These are phyloP conservation scores for Alloscopus bannaensis DNA, from an alignment of 2,888 invertebrate genomes.

Conservation along the genomic window DNA sequence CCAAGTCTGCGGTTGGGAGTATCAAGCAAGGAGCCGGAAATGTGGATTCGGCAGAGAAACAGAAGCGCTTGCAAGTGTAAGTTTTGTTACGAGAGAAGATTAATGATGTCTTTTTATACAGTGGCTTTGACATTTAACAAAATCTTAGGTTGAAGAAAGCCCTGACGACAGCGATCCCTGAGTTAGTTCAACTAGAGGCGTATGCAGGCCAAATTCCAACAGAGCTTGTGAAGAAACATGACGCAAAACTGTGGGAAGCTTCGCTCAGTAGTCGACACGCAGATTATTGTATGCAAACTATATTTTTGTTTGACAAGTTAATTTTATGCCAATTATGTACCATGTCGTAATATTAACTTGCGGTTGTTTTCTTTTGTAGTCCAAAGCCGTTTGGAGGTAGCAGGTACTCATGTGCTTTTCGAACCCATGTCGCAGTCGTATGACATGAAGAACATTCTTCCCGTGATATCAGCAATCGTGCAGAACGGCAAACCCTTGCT, in stretches of 20 bases:
- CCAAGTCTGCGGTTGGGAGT: too few species aligned
- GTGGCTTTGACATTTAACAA: neutral
- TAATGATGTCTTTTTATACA: too few species aligned
- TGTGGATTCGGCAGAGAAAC: neutral
- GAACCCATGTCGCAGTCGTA: neutral
- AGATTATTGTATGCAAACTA: too few species aligned
- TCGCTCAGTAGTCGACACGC: too few species aligned
- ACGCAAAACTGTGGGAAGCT: too few species aligned
- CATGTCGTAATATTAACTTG: too few species aligned
- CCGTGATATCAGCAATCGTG: neutral
- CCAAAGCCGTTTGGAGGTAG: conserved; percentile 13
- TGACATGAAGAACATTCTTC: neutral
- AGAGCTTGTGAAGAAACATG: neutral
- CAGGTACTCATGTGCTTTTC: neutral
- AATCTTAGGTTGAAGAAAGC: neutral
- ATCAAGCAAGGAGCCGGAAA: too few species aligned
- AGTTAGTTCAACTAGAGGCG: conserved; percentile 19
- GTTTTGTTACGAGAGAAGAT: too few species aligned
- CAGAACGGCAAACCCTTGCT: neutral
- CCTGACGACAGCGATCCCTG: conserved; percentile 1
- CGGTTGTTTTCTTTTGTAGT: too few species aligned
- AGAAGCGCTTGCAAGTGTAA: neutral
- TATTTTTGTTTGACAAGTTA: too few species aligned
- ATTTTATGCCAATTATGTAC: too few species aligned
- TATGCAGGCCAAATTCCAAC: conserved; percentile 32